phyloP scores from a whole-genome alignment of 2,797 vertebrate genomes.

The Chelonia mydas region DNA sequence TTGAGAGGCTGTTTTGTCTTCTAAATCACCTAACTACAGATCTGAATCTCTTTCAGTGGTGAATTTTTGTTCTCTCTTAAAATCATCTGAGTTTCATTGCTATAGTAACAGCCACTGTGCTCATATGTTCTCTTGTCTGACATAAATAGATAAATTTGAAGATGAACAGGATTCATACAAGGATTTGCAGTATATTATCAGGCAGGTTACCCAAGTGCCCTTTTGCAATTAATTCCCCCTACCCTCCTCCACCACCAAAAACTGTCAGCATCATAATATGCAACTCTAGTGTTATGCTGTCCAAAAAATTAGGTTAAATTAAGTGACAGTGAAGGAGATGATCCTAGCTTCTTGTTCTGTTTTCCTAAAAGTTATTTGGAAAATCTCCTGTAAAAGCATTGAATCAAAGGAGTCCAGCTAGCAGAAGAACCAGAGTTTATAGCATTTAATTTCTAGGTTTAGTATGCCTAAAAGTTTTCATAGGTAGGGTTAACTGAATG shows the following conservation, averaged over 20 bases:
- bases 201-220: conserved; percentile 64
- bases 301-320: not conserved
- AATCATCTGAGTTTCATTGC: conserved; percentile 76
- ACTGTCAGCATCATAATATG: not conserved
- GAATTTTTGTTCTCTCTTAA: conserved; percentile 61
- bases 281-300: not conserved
- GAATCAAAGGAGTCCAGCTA: not conserved
- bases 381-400: not conserved
- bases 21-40: conserved; percentile 57
- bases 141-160: conserved; percentile 73
- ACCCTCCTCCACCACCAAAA: not conserved
- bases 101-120: conserved; percentile 79
- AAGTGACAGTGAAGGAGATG: not conserved
- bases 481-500: not conserved
- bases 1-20: conserved; percentile 41
- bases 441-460: not conserved
- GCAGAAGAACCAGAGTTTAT: not conserved
- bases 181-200: conserved; percentile 35
- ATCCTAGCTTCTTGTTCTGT: not conserved
- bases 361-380: not conserved
- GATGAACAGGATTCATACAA: conserved; percentile 71
- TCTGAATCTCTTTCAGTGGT: conserved; percentile 67
- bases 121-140: conserved; percentile 76
- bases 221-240: not conserved
- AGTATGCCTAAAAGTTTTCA: not conserved